phyloP scores from a whole-genome alignment of 2,888 invertebrate genomes.

The Tipula confusa region DNA sequence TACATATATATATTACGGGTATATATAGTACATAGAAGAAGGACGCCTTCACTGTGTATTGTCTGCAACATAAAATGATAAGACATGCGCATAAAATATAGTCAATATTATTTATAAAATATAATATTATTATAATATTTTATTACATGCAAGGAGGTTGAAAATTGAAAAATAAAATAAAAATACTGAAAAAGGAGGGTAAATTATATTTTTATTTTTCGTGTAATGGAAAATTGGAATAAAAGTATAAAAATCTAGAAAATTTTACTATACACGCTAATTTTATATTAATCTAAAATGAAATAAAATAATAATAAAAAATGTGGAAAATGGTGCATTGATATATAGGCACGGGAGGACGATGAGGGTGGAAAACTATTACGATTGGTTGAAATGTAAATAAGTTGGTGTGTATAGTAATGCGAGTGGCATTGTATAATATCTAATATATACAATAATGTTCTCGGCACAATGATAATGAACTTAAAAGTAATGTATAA shows the following conservation, averaged over 20 bases:
- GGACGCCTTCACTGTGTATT: constrained; percentile 9
- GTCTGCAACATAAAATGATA: constrained; percentile 3
- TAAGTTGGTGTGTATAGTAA: background rate
- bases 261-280: constrained; percentile 25
- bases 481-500: background rate
- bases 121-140: constrained; percentile 1
- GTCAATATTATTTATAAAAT: constrained; percentile 38
- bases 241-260: background rate
- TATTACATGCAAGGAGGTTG: background rate
- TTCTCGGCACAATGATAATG: background rate
- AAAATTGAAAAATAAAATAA: background rate
- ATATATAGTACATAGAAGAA: background rate
- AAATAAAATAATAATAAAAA: background rate
- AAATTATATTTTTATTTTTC: background rate
- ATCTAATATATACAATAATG: background rate
- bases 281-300: constrained; percentile 20
- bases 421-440: background rate
- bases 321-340: background rate
- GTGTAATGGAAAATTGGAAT: background rate
- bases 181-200: constrained; percentile 9
- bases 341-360: background rate
- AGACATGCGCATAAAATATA: constrained; percentile 40
- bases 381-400: background rate
- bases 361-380: background rate
- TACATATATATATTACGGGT: background rate